Conservation (phyloP, 1,140 invertebrate species). For the Himalopsyche phryganea region DNA sequence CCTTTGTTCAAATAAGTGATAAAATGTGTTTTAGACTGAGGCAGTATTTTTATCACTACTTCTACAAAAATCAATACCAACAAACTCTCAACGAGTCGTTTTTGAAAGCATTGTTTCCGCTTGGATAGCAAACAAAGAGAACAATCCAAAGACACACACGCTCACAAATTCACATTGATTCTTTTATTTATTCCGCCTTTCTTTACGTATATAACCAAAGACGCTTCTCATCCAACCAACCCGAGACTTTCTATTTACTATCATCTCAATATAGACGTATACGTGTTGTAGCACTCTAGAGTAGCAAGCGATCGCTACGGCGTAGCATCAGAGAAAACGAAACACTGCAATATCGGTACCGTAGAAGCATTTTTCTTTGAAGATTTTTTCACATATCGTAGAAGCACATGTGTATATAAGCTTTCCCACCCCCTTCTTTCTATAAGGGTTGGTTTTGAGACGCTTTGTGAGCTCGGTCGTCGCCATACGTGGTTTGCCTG, state of each 20-base stretch:
- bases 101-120: no score
- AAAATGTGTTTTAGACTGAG: no score
- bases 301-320: background rate
- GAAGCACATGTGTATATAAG: background rate
- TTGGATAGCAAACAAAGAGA: background rate
- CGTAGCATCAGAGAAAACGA: background rate
- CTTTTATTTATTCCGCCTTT: conserved; percentile 7
- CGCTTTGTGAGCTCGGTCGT: background rate
- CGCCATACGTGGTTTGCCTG: no score
- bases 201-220: background rate
- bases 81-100: no score
- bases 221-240: background rate
- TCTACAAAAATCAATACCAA: no score
- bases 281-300: background rate
- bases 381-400: background rate
- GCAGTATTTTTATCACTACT: no score
- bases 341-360: background rate
- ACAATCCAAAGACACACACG: background rate
- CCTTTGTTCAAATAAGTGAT: no score
- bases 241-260: background rate
- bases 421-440: background rate
- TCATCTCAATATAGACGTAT: background rate
- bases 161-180: background rate
- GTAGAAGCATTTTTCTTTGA: conserved; percentile 1
- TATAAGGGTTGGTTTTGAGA: background rate